These are phyloP conservation scores for Neomonachus schauinslandi DNA, from an alignment of 2,113 vertebrate genomes.

Conservation along the genomic window DNA sequence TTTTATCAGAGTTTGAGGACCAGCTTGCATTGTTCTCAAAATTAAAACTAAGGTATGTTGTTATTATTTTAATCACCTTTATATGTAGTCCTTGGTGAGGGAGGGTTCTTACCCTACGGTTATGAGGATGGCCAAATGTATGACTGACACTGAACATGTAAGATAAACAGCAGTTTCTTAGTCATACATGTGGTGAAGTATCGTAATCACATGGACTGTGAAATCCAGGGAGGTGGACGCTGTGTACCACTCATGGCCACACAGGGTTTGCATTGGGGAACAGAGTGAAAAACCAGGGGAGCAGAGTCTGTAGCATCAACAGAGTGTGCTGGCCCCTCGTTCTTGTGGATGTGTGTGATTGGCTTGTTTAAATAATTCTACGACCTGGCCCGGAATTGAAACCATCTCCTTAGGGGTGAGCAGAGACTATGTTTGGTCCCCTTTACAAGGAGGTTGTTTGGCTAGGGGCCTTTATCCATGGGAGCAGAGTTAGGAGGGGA, in stretches of 20 bases:
- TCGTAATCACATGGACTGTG: not conserved
- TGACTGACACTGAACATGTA: not conserved
- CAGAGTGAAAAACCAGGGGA: not conserved
- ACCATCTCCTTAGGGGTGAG: not conserved
- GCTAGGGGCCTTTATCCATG: not conserved
- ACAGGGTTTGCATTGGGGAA: too few relatives aligned
- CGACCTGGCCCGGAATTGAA: not conserved
- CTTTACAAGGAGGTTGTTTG: not conserved
- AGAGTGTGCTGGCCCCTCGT: not conserved
- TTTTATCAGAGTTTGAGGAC: not conserved
- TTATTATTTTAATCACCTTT: not conserved
- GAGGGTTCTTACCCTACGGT: not conserved
- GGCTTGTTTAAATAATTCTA: not conserved
- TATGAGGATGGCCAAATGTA: not conserved
- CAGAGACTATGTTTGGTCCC: not conserved
- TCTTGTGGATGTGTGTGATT: not conserved
- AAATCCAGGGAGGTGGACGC: not conserved
- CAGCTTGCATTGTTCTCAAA: not conserved
- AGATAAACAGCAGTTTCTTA: not conserved
- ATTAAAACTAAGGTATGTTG: not conserved
- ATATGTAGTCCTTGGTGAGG: not conserved
- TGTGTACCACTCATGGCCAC: rapidly evolving
- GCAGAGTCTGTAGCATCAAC: not conserved
- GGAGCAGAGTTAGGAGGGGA: not conserved
- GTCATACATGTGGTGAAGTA: not conserved